These are phyloP conservation scores for Taphrorychus bicolor DNA, from an alignment of 2,888 invertebrate species.

Conservation along the genomic window DNA sequence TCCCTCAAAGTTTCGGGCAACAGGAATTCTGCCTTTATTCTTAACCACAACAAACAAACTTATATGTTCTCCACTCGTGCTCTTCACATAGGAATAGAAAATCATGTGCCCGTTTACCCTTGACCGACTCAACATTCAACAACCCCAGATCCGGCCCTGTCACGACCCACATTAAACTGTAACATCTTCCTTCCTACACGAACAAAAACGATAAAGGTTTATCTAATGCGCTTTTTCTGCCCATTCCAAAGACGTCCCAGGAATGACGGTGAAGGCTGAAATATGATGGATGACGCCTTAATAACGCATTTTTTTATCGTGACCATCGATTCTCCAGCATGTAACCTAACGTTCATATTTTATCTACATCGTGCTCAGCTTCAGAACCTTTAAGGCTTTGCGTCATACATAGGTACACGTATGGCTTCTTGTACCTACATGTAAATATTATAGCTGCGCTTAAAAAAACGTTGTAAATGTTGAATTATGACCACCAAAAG, in stretches of 20 bases:
- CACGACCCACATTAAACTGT: neutral
- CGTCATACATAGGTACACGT: no score
- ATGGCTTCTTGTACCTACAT: no score
- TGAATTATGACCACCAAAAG: neutral
- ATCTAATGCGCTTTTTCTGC: constrained; percentile 17
- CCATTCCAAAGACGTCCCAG: constrained; percentile 10
- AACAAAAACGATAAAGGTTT: constrained; percentile 10
- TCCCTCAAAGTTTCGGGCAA: no score
- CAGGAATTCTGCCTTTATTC: no score
- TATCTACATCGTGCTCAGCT: neutral
- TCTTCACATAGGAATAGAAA: no score
- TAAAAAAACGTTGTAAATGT: no score
- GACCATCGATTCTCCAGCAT: neutral
- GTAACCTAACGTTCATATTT: neutral
- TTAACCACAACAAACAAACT: no score
- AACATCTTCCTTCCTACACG: constrained; percentile 14
- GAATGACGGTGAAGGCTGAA: constrained; percentile 6
- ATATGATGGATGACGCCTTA: constrained; percentile 18
- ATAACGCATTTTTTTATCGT: constrained; percentile 9
- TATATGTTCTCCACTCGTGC: no score
- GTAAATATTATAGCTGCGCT: no score
- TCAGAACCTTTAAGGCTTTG: no score
- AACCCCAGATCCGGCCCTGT: neutral
- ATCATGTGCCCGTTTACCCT: no score
- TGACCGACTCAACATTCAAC: no score